Evolutionary conservation across 1,140 invertebrate species (phyloP).

Genomic region (Wasmannia auropunctata): DNA sequence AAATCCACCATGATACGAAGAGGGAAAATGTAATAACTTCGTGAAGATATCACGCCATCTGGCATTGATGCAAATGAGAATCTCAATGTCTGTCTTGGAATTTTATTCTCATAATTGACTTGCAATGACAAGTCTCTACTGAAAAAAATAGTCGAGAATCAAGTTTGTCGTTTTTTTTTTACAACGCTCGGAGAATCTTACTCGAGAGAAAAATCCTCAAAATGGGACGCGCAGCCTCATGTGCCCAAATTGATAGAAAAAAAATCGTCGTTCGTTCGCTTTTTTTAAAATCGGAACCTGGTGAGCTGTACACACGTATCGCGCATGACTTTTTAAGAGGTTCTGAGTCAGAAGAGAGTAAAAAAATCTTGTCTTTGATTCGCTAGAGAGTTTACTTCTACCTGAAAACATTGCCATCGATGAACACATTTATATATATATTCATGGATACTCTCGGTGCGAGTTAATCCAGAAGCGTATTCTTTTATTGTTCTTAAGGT

Average conservation of each 20-base stretch:
- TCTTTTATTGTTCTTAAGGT: conserved; percentile 59
- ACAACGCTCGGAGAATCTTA: neutral
- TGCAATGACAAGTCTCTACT: neutral
- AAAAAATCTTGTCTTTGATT: conserved; percentile 29
- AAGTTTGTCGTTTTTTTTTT: neutral
- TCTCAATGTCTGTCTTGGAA: neutral
- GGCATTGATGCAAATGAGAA: neutral
- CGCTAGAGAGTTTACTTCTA: conserved; percentile 22
- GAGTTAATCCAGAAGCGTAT: conserved; percentile 55
- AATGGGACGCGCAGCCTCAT: conserved; percentile 9
- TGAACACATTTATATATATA: conserved; percentile 52
- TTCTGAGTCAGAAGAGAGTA: conserved; percentile 24
- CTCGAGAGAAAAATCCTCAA: conserved; percentile 16
- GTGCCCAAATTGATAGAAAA: conserved; percentile 17
- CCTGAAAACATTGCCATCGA: conserved; percentile 53
- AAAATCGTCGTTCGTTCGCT: conserved; percentile 32
- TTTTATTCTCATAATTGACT: conserved; percentile 15
- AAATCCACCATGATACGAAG: neutral
- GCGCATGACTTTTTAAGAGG: conserved; percentile 19
- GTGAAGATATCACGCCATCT: neutral
- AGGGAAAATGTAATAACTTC: neutral
- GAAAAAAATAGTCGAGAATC: neutral
- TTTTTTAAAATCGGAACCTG: conserved; percentile 28
- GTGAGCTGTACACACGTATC: conserved; percentile 20
- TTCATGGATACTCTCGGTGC: conserved; percentile 34